Evolutionary conservation across 2,797 vertebrate genomes (phyloP).

Genomic region (Clarias laeviceps): DNA sequence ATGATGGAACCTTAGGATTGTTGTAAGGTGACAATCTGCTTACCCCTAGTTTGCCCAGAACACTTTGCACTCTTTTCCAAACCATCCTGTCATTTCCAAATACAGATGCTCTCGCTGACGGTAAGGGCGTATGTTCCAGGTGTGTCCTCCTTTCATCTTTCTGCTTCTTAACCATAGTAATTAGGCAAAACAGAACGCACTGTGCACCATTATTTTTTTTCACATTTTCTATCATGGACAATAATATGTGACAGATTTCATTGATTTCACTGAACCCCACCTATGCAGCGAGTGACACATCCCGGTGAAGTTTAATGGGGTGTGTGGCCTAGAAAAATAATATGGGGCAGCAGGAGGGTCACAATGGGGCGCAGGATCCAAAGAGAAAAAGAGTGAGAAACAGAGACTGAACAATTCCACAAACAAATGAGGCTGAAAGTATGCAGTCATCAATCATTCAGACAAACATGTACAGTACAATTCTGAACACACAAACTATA

Average conservation of each 20-base stretch:
- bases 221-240: slow-evolving; percentile 38
- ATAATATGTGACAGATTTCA: slow-evolving; percentile 20
- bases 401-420: slow-evolving; percentile 39
- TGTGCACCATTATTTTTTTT: slow-evolving; percentile 41
- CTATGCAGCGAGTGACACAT: slow-evolving; percentile 5
- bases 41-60: slow-evolving; percentile 18
- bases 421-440: slow-evolving; percentile 28
- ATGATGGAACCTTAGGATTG: slow-evolving; percentile 11
- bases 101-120: slow-evolving; percentile 64
- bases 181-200: slow-evolving; percentile 62
- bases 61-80: not conserved
- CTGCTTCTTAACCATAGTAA: slow-evolving; percentile 62
- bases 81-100: slow-evolving; percentile 73
- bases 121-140: slow-evolving; percentile 65
- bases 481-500: slow-evolving; percentile 47
- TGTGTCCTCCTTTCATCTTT: slow-evolving; percentile 70
- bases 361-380: slow-evolving; percentile 10
- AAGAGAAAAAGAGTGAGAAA: not conserved
- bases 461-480: slow-evolving; percentile 47
- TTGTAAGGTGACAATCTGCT: not conserved
- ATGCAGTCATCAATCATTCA: slow-evolving; percentile 37
- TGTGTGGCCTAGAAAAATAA: not conserved
- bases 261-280: slow-evolving; percentile 21
- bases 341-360: slow-evolving; percentile 6
- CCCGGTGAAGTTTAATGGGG: slow-evolving; percentile 16